Percentiles rank a stretch among this genome's conserved stretches.
phyloP scores from a whole-genome alignment of 2,888 invertebrate genomes.

The Dromius quadrimaculatus region DNA sequence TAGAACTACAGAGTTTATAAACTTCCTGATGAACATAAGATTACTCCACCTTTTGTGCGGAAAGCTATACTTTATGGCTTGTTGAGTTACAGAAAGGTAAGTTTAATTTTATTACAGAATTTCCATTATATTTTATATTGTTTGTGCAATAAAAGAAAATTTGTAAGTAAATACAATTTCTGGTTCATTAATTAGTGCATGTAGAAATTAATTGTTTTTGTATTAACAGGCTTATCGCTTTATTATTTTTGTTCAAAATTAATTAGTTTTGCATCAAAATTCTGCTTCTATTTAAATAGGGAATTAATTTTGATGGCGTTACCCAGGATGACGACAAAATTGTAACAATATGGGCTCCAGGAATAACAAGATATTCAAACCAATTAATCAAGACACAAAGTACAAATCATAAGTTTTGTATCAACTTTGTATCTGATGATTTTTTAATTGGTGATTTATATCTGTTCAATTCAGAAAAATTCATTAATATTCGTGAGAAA shows the following conservation, averaged over 20 bases:
- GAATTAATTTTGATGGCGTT: not conserved
- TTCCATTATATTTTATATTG: not conserved
- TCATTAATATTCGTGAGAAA: not conserved
- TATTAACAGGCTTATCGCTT: too few species aligned
- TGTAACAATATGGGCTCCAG: slow-evolving; percentile 1
- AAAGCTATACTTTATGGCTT: slow-evolving; percentile 59
- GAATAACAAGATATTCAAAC: not conserved
- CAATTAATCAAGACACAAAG: not conserved
- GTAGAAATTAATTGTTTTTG: too few species aligned
- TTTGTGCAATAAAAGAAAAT: too few species aligned
- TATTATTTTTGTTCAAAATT: too few species aligned
- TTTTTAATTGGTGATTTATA: not conserved
- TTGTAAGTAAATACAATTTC: too few species aligned
- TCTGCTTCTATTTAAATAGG: too few species aligned
- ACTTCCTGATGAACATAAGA: slow-evolving; percentile 55
- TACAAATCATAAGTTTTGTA: not conserved
- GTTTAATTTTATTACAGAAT: not conserved
- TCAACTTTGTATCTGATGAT: not conserved
- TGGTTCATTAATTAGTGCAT: too few species aligned
- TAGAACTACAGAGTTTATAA: slow-evolving; percentile 56
- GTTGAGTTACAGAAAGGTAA: slow-evolving; percentile 58
- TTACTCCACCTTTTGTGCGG: slow-evolving; percentile 54
- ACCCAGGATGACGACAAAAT: not conserved
- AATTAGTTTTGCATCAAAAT: too few species aligned
- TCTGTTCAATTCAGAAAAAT: not conserved